phyloP scores from a whole-genome alignment of 2,797 vertebrate genomes.

The Crypturellus tataupa region DNA sequence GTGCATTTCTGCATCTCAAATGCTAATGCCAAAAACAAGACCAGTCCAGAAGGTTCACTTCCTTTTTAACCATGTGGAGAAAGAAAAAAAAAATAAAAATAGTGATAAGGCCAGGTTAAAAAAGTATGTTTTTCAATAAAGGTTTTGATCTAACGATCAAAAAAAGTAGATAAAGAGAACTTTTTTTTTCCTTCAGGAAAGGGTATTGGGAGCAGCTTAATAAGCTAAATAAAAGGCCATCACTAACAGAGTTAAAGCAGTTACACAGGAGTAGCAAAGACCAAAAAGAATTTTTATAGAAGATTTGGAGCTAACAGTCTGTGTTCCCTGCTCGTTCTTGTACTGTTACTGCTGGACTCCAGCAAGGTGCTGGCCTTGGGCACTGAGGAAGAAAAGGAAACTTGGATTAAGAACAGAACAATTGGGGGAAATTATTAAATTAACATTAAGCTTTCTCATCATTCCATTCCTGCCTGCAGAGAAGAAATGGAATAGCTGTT shows the following conservation, averaged over 20 bases:
- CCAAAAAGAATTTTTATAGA: background rate
- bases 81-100: background rate
- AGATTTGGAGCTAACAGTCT: background rate
- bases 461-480: constrained; percentile 38
- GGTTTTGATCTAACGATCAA: background rate
- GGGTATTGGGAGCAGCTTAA: background rate
- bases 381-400: constrained; percentile 63
- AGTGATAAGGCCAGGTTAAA: background rate
- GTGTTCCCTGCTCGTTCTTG: background rate
- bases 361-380: constrained; percentile 37
- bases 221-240: background rate
- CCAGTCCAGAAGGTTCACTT: background rate
- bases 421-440: constrained; percentile 64
- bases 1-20: background rate
- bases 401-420: constrained; percentile 64
- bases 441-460: constrained; percentile 56
- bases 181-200: background rate
- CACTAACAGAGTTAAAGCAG: background rate
- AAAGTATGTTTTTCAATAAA: background rate
- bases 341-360: background rate
- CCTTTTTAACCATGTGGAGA: background rate
- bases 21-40: background rate
- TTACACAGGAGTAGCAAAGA: background rate
- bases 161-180: background rate
- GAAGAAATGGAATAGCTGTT: constrained; percentile 41